Percentiles rank a stretch among this genome's conserved stretches.
Evolutionary conservation across 2,888 invertebrate genomes (phyloP).

Genomic region (Tiliacea citrago): DNA sequence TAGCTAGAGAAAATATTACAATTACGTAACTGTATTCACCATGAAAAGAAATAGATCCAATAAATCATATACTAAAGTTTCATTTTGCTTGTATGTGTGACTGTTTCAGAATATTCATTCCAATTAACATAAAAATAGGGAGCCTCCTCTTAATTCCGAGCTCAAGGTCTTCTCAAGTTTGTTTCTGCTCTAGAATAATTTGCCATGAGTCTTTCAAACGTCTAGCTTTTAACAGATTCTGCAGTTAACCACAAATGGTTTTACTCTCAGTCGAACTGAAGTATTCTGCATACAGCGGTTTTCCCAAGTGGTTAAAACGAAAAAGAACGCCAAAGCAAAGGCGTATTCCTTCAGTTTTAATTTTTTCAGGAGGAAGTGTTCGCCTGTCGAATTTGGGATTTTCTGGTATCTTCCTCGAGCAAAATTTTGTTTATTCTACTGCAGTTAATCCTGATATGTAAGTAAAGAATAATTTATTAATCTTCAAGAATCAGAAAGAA

Average conservation of each 20-base stretch:
- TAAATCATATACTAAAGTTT: too few species aligned
- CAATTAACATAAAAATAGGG: too few species aligned
- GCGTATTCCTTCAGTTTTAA: too few species aligned
- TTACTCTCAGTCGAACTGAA: slow-evolving; percentile 29
- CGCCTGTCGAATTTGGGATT: too few species aligned
- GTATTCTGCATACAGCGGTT: slow-evolving; percentile 28
- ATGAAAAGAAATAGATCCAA: too few species aligned
- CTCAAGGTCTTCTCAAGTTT: background rate
- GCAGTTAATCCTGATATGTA: background rate
- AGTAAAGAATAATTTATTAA: background rate
- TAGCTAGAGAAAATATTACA: too few species aligned
- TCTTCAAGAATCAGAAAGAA: background rate
- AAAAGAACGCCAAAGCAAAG: slow-evolving; percentile 21
- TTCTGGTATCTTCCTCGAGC: background rate
- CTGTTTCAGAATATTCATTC: too few species aligned
- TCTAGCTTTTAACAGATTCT: slow-evolving; percentile 20
- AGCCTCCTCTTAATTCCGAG: too few species aligned
- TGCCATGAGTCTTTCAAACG: slow-evolving; percentile 21
- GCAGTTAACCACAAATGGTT: slow-evolving; percentile 37
- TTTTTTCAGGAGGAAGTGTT: background rate
- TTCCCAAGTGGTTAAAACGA: slow-evolving; percentile 22
- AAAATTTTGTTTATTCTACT: background rate
- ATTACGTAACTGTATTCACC: too few species aligned
- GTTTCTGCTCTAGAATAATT: background rate
- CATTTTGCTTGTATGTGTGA: too few species aligned